Percentiles rank a stretch among this genome's conserved stretches.
Conservation (phyloP, 2,797 vertebrate species). For the Sebastes melanostomus region DNA sequence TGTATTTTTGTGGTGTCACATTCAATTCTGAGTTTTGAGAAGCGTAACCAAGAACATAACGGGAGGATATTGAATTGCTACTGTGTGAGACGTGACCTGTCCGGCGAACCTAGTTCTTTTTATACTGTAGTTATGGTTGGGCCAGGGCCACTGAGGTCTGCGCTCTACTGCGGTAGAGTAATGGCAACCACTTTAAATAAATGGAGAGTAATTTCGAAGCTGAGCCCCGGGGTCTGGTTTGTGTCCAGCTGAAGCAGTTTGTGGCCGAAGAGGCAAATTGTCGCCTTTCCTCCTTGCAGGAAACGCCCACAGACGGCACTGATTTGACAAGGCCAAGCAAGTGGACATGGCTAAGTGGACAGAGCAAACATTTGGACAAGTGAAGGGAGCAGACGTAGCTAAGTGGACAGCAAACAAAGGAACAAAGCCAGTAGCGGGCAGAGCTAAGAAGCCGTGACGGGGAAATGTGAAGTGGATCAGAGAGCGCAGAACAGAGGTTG, state of each 20-base stretch:
- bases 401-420: constrained; percentile 70
- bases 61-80: constrained; percentile 78
- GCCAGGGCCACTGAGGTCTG: constrained; percentile 67
- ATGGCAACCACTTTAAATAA: constrained; percentile 78
- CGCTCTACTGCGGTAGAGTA: constrained; percentile 62
- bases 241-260: constrained; percentile 75
- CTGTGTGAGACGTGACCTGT: constrained; percentile 81
- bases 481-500: not conserved
- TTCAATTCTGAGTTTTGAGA: constrained; percentile 73
- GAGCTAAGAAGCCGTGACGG: constrained; percentile 50
- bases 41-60: constrained; percentile 77
- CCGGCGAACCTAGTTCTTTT: constrained; percentile 77
- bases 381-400: constrained; percentile 39
- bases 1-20: constrained; percentile 80
- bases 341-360: constrained; percentile 73
- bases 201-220: constrained; percentile 66
- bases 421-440: constrained; percentile 50
- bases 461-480: constrained; percentile 6
- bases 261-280: constrained; percentile 77
- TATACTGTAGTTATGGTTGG: constrained; percentile 76
- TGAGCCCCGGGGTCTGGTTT: constrained; percentile 67
- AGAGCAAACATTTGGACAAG: constrained; percentile 68
- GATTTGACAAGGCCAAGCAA: constrained; percentile 57
- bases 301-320: constrained; percentile 59
- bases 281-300: constrained; percentile 66